Conservation (phyloP, 2,113 vertebrate species). For the Tupaia chinensis region DNA sequence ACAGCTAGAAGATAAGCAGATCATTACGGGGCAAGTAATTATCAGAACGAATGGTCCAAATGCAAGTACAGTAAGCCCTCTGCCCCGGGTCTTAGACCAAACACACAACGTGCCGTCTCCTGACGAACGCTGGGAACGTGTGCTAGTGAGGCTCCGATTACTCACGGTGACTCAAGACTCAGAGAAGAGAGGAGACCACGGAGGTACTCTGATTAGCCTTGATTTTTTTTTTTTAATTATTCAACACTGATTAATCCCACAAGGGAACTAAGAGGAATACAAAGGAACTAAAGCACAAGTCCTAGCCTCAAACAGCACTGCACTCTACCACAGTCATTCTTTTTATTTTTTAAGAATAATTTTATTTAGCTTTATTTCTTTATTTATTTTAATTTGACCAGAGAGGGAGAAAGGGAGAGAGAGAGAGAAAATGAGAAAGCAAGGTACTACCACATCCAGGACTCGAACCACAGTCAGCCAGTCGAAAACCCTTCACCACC, state of each 20-base stretch:
- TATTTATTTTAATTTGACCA: no score
- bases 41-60: conserved; percentile 23
- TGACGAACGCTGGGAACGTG: not conserved
- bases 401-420: no score
- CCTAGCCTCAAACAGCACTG: not conserved
- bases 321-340: not conserved
- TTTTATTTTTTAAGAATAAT: no score
- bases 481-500: no score
- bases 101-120: not conserved
- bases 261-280: not conserved
- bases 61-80: not conserved
- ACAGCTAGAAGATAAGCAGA: not conserved
- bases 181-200: not conserved
- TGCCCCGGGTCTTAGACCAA: not conserved
- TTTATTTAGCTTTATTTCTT: no score
- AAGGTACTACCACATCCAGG: no score
- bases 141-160: not conserved
- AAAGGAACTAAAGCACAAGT: conserved; percentile 23
- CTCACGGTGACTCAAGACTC: not conserved
- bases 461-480: no score
- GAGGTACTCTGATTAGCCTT: not conserved
- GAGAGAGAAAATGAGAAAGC: no score
- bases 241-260: conserved; percentile 8
- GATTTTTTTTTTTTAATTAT: not conserved
- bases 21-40: not conserved